A percentile compares a stretch with the other conserved stretches of the same genome.
Conservation (phyloP, 1,140 invertebrate genomes). For the Sycobia sp. region DNA sequence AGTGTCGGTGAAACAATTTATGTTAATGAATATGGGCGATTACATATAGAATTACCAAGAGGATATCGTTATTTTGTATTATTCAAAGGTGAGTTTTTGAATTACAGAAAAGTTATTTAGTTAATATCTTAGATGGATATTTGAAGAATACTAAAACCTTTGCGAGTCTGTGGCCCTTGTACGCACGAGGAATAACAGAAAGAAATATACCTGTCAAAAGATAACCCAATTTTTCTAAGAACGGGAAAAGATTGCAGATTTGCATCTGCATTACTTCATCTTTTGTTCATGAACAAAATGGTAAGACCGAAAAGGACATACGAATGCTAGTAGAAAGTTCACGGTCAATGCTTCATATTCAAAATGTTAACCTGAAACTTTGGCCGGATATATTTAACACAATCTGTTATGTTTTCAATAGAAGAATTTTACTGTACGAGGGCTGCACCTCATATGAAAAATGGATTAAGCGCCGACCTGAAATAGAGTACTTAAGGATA, state of each 20-base stretch:
- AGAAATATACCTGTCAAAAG: conserved; percentile 17
- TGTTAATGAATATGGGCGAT: background rate
- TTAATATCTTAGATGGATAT: conserved; percentile 47
- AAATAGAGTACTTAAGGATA: no score
- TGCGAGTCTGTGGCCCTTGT: conserved; percentile 31
- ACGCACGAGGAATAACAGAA: conserved; percentile 39
- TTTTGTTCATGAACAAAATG: no score
- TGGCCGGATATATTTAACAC: no score
- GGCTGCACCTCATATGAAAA: background rate
- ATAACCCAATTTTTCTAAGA: conserved; percentile 1
- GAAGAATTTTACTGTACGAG: no score
- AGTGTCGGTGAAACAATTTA: background rate
- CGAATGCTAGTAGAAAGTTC: background rate
- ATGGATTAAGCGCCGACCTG: background rate
- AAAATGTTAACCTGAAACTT: no score
- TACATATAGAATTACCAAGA: background rate
- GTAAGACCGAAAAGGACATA: conserved; percentile 49
- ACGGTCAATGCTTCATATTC: background rate
- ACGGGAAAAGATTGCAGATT: conserved; percentile 27
- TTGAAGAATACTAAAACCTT: conserved; percentile 44
- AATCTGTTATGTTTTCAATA: background rate
- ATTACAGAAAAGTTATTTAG: conserved; percentile 47
- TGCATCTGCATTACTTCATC: no score
- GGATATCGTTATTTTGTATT: conserved; percentile 34
- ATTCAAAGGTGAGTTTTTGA: conserved; percentile 43